phyloP scores from a whole-genome alignment of 2,888 invertebrate genomes.

The Acrobeloides nanus region DNA sequence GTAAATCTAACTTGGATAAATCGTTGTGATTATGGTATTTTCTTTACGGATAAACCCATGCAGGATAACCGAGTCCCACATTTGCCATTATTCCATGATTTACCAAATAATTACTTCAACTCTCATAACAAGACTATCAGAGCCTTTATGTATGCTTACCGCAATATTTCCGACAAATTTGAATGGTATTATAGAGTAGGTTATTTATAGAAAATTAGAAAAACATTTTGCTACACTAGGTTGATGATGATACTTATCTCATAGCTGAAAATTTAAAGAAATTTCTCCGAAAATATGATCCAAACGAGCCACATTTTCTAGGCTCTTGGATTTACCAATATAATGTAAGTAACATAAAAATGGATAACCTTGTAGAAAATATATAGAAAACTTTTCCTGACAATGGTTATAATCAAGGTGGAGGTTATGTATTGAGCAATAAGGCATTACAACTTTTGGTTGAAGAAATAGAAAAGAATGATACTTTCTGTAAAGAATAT shows the following conservation, averaged over 20 bases:
- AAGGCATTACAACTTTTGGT: conserved; percentile 4
- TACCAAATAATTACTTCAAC: neutral
- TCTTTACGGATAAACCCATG: neutral
- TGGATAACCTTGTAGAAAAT: neutral
- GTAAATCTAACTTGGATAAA: conserved; percentile 4
- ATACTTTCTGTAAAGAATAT: no score
- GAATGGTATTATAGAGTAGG: conserved; percentile 9
- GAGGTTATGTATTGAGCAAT: neutral
- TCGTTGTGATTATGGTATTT: conserved; percentile 3
- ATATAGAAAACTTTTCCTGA: no score
- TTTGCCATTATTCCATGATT: neutral
- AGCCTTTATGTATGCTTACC: neutral
- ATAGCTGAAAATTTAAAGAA: conserved; percentile 3
- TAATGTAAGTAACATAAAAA: neutral
- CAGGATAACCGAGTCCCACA: neutral
- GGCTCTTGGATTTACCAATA: neutral
- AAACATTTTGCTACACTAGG: no score
- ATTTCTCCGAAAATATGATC: conserved; percentile 5
- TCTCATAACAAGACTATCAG: conserved; percentile 2
- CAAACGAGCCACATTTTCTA: conserved; percentile 4
- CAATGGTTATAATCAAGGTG: conserved; percentile 5
- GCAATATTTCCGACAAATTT: conserved; percentile 1
- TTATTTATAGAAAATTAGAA: no score
- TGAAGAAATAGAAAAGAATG: no score
- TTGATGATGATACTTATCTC: conserved; percentile 6